Base-by-base conservation (phyloP, 2,888 invertebrate species). In the Andrena minutula region DNA sequence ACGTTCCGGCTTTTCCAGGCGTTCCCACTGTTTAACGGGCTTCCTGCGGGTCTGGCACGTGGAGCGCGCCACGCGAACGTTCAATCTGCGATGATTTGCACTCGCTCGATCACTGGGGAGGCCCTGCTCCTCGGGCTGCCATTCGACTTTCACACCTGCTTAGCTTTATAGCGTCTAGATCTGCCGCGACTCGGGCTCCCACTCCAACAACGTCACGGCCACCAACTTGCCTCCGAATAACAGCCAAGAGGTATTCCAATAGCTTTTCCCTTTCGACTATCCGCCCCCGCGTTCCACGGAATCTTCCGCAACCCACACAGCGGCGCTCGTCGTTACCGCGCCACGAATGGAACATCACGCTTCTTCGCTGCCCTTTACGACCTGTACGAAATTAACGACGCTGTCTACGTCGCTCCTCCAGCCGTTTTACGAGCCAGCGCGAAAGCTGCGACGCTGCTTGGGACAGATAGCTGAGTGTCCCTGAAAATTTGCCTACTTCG, bases 361-460 rank as follows among this genome's bases (percentile, higher is more conserved):
- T 26, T 61, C 66, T 56, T 68, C 64, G 20, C 64, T n/a, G 16
- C 47, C 20, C 66, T 79, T 85, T 85, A 85, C 75, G 85, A 71
- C 60, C 82, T 28, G 75, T 85, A 79, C 63, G 58, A 74, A 85
- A 82, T 76, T 85, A 85, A 85, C 82, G 82, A 66, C 71, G 30
- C 69, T 47, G 61, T 60, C 68, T 85, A 73, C 84, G 74, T 82
- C 76, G 60, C 23, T 28, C 16, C 69, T 35, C 26, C 65, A 16
- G 47, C 26, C 32, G 23, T 56, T 82, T 71, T 80, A 82, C 81
- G 82, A 82, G 74, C 47, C 47, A 2, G 32, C 26, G 28, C 20
- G 16, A 16, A 16, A 63, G 7, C 35, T 6, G 49, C 8, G 32
- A 60, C 51, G 53, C 35, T 26, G 16, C 56, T 16, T 7, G 47